Conservation (phyloP, 2,888 invertebrate species). For the Drosophila sordidapex region DNA sequence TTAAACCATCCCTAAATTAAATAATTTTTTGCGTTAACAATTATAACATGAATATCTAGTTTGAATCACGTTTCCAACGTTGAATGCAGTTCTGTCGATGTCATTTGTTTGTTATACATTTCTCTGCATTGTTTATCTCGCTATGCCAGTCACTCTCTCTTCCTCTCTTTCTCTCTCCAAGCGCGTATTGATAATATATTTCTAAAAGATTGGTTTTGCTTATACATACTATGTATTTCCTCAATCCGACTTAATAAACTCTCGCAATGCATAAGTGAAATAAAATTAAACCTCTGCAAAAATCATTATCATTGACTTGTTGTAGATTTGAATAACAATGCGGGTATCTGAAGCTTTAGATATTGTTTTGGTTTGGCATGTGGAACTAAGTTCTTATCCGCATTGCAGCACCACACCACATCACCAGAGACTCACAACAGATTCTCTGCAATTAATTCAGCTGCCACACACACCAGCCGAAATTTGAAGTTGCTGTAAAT, state of each 20-base stretch:
- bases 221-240: neutral
- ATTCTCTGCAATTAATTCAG: neutral
- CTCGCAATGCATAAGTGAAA: neutral
- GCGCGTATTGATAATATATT: neutral
- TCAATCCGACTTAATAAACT: neutral
- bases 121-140: neutral
- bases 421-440: neutral
- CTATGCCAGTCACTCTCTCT: neutral
- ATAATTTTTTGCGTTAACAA: neutral
- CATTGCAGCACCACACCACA: neutral
- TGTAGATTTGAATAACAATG: neutral
- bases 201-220: neutral
- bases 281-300: neutral
- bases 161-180: neutral
- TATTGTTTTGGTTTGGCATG: neutral
- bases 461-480: neutral
- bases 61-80: accelerated
- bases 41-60: neutral
- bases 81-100: neutral
- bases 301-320: neutral
- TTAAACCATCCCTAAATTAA: neutral
- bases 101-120: neutral
- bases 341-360: neutral
- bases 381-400: neutral
- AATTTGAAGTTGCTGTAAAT: conserved; percentile 19